Conservation (phyloP, 1,140 invertebrate species). For the Drosophila micromelanica region DNA sequence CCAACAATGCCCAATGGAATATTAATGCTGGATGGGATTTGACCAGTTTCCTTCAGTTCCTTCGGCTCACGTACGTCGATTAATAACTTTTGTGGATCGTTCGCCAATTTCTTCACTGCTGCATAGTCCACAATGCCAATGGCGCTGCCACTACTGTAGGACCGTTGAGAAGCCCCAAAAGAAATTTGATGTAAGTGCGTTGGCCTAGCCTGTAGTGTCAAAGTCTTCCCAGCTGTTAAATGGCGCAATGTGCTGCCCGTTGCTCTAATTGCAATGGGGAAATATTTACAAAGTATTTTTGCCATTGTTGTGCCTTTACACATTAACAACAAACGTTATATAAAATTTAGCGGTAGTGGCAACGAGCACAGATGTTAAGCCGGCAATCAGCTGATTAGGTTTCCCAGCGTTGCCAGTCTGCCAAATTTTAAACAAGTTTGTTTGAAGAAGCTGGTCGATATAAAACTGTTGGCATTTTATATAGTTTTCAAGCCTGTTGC, state of each 20-base stretch:
- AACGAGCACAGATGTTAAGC: too few relatives aligned
- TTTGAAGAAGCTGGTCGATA: too few relatives aligned
- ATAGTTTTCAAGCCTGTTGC: too few relatives aligned
- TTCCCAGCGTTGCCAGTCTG: background rate
- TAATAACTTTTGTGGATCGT: constrained; percentile 85
- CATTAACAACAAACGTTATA: constrained; percentile 52
- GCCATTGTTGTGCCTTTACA: background rate
- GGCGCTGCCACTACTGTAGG: constrained; percentile 17
- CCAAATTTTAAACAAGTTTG: too few relatives aligned
- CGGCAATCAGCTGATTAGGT: too few relatives aligned
- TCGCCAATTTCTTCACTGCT: constrained; percentile 84
- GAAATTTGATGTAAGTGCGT: background rate
- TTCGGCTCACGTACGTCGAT: constrained; percentile 89
- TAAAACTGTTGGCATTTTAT: too few relatives aligned
- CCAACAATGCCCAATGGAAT: constrained; percentile 87
- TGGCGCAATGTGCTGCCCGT: background rate
- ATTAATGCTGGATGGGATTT: constrained; percentile 89
- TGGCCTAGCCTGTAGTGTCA: background rate
- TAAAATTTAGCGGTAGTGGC: constrained; percentile 28
- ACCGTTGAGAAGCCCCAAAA: constrained; percentile 4
- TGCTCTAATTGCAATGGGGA: constrained; percentile 17
- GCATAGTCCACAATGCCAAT: constrained; percentile 85
- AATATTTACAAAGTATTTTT: constrained; percentile 46
- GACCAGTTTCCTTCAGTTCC: constrained; percentile 88
- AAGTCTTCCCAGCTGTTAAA: background rate